Base-by-base conservation (phyloP, 2,888 invertebrate species). In the Scaptomyza cyrtandrae region DNA sequence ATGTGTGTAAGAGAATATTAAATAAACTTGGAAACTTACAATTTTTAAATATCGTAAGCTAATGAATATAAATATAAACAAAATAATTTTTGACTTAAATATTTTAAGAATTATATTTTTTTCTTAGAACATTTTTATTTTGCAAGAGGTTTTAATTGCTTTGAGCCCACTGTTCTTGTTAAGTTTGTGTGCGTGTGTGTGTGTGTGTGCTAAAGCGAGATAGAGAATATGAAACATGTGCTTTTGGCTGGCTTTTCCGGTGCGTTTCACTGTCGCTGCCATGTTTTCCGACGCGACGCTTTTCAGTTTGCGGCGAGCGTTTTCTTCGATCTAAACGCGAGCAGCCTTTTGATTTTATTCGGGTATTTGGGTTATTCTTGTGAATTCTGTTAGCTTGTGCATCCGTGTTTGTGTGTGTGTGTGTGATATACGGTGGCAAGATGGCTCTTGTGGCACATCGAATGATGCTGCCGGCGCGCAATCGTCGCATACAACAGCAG, bases 361-460 rank as follows among this genome's bases (percentile, higher is more conserved):
- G 24, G 29, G 24, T 48, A 27, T 45, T 24, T 33, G 37, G 11
- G 24, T 53, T 11, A 37, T 11, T 13, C 3, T 13, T 35, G 52
- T 67, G 41, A 19, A 33, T 6, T 27, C 3, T 35, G 35, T 10
- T 13, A 13, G 19, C n/a, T 19, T 6, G 9, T 16, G 13, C 27
- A 50, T 7, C 35, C 43, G 41, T 13, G 14, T 14, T 16, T 19
- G 27, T 13, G 24, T 39, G 52, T 37, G 37, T 45, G 33, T 2
- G 27, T 6, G 11, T n/a, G 43, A 43, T 9, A 46, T 19, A 14
- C 11, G 45, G 16, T 46, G 55, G 39, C 19, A 73, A 56, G 48
- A 90, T 90, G 91, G 86, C 91, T 66, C 67, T 90, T 49, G 82
- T 90, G 61, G 89, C 90, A 45, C 90, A 90, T 71, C 89, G 90